phyloP scores from a whole-genome alignment of 2,888 invertebrate genomes.

The Sepioteuthis lessoniana region DNA sequence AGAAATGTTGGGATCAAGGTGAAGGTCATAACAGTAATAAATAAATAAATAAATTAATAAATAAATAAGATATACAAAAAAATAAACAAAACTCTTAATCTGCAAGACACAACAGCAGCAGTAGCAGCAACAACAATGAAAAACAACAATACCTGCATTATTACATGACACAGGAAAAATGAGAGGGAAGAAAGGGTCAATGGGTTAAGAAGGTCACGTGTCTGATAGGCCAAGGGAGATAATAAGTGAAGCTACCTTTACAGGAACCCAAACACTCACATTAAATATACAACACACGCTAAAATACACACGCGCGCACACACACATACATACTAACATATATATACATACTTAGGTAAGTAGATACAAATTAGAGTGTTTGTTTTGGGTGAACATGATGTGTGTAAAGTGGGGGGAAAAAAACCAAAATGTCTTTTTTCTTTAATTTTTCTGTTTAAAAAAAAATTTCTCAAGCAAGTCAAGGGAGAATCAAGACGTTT shows the following conservation, averaged over 20 bases:
- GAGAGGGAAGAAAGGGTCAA: background rate
- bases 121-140: background rate
- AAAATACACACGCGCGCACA: background rate
- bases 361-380: constrained; percentile 24
- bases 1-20: background rate
- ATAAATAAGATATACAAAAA: background rate
- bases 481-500: background rate
- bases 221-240: constrained; percentile 75
- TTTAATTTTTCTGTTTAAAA: background rate
- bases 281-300: background rate
- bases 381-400: constrained; percentile 33
- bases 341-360: constrained; percentile 2
- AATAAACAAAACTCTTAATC: background rate
- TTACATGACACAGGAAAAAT: background rate
- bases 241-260: background rate
- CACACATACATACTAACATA: background rate
- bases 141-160: background rate
- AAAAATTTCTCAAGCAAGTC: background rate
- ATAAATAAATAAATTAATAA: background rate
- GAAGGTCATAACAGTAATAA: background rate
- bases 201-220: background rate
- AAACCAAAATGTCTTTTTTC: background rate
- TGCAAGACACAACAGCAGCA: background rate
- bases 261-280: background rate
- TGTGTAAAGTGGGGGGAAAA: background rate